Base-by-base conservation (phyloP, 2,113 vertebrate genomes). In the Tichodroma muraria region DNA sequence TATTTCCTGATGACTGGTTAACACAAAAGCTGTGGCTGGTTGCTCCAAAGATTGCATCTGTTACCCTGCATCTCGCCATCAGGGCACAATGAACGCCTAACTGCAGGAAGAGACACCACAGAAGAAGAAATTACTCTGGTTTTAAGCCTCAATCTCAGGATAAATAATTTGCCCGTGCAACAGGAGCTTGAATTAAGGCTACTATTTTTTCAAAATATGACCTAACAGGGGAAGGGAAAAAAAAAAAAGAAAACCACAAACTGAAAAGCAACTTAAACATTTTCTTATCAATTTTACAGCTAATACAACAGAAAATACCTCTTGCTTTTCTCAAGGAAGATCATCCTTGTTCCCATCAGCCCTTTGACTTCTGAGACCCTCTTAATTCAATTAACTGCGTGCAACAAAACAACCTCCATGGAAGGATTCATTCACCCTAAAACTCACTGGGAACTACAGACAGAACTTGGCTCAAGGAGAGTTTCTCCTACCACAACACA, bases 11-110 rank as follows among this genome's bases (percentile, higher is more conserved):
- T 47, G 80, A 40, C 87, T 91, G 84, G 49, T 85, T 86, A 81
- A 57, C 70, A 91, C 84, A 72, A 76, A 84, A 72, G 93, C 93
- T 66, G 91, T 33, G 49, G 89, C 94, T 94, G 93, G 89, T 82
- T 61, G 75, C 91, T 95, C 78, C 93, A 72, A 44, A 85, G 91
- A 77, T 18, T 82, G 87, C 93, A 94, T 93, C 93, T 97, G 95
- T 72, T 80, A 69, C 84, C 91, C 91, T 91, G 81, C 35, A 19
- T 76, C 52, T 37, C 45, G 2, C 91, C 94, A 93, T 37, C 77
- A 40, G 91, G 86, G 71, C 90, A 94, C 38, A 21, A 31, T 2
- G 38, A 35, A 59, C 57, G 77, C 70, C 84, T 16, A 12, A 57
- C 70, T 85, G 73, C 87, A 89, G 16, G 60, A 37, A 73, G 38